Conservation (phyloP, 2,888 invertebrate species). For the Lepidocyrtoides sp. region DNA sequence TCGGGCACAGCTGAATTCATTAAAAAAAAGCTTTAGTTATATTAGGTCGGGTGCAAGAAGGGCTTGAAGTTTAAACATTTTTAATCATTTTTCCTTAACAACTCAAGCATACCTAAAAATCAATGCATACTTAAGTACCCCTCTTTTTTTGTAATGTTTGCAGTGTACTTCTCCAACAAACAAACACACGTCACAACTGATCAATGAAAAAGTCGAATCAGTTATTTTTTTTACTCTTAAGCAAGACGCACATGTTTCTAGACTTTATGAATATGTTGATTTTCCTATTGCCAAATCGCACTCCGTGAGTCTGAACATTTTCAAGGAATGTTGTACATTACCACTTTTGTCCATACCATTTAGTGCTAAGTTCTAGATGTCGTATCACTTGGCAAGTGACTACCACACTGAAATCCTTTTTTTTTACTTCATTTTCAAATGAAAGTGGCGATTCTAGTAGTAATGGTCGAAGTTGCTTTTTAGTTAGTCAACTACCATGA, state of each 20-base stretch:
- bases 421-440: constrained; percentile 33
- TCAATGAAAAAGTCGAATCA: constrained; percentile 7
- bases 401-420: constrained; percentile 1
- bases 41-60: constrained; percentile 12
- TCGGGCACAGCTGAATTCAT: constrained; percentile 64
- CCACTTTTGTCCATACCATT: constrained; percentile 1
- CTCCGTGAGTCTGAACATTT: background rate
- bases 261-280: constrained; percentile 59
- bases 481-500: constrained; percentile 25
- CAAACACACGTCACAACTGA: constrained; percentile 14
- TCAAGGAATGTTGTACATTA: background rate
- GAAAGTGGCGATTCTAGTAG: background rate
- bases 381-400: background rate
- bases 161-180: constrained; percentile 1
- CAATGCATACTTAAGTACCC: constrained; percentile 13
- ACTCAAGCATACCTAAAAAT: background rate
- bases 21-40: constrained; percentile 47
- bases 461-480: background rate
- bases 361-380: constrained; percentile 13
- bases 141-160: constrained; percentile 24
- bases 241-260: constrained; percentile 10
- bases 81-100: constrained; percentile 11
- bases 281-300: constrained; percentile 61
- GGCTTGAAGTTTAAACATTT: too few relatives aligned
- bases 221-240: background rate